Evolutionary conservation across 2,888 invertebrate genomes (phyloP), one percentile per base, ranked within the genome.

Genomic region (Mythimna pallens): DNA sequence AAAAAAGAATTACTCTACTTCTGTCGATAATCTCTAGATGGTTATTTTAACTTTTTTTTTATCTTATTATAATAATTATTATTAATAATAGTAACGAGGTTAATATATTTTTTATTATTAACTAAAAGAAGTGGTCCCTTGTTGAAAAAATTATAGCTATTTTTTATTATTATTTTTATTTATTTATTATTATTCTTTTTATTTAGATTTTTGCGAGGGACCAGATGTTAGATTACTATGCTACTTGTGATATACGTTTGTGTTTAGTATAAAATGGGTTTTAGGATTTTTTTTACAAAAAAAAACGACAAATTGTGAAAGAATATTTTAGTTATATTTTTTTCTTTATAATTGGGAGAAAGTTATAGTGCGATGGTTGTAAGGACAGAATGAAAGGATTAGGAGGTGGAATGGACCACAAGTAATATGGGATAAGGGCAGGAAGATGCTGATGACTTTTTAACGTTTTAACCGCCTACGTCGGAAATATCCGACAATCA

Each of bases 11-110:
- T 85, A 87, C 89, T 91, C 89, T 92, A 90, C 90, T 90, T 84
- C 87, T 88, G 93, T 94, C 94, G 93, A 93, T 89, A 94, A 95
- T 95, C 94, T 95, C 95, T 94, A 91, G 87, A 82, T 81, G 86
- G 84, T 89, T 88, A 89, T 88, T 89, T 86, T 86, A 80, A 85
- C 47, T 47, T 85, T 85, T 58, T 85, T 89, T 88, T 88, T 87
- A 82, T 81, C 77, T 86, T 73, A 71, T 77, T 67, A 72, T 86
- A 76, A 75, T 78, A 68, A 81, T 73, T 78, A 83, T 71, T 74
- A 61, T 40, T 61, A 40, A 58, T 61, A 71, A 79, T 78, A 87
- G 80, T 73, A 71, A 77, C 65, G 71, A 74, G 80, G 71, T 86
- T 87, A 86, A 86, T 86, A 86, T 86, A 84, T 84, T 86, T 86